Percentiles rank a stretch among this genome's conserved stretches.
Conservation (phyloP, 2,888 invertebrate species). For the Proisotoma minuta region DNA sequence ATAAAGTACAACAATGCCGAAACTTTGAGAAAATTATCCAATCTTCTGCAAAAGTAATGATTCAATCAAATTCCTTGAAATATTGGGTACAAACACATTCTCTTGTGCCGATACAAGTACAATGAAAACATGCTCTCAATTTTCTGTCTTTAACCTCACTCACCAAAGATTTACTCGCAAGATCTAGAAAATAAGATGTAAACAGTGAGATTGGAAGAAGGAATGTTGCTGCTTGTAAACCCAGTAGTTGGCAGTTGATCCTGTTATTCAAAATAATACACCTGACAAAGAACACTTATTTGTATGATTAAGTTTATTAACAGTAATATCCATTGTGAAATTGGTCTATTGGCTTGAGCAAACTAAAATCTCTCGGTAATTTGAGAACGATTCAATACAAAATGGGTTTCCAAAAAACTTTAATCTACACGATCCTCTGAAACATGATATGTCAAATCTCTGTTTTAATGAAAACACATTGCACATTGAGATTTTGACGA, state of each 20-base stretch:
- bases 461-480: no score
- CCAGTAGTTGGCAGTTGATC: not conserved
- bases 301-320: not conserved
- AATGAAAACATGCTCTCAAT: not conserved
- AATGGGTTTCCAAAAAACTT: no score
- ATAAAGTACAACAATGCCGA: not conserved
- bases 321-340: no score
- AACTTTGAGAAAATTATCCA: slow-evolving; percentile 1
- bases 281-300: not conserved
- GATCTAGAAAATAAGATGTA: not conserved
- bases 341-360: no score
- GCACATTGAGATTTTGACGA: no score
- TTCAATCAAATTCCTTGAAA: slow-evolving; percentile 11
- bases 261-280: not conserved
- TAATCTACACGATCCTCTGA: no score
- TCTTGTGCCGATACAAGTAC: not conserved
- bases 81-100: not conserved
- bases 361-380: no score
- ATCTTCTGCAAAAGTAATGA: not conserved
- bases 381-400: no score
- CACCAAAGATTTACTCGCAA: no score
- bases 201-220: not conserved
- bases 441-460: no score
- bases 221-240: not conserved
- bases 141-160: not conserved